Evolutionary conservation across 2,113 vertebrate genomes (phyloP).

Genomic region (Danionella cerebrum): DNA sequence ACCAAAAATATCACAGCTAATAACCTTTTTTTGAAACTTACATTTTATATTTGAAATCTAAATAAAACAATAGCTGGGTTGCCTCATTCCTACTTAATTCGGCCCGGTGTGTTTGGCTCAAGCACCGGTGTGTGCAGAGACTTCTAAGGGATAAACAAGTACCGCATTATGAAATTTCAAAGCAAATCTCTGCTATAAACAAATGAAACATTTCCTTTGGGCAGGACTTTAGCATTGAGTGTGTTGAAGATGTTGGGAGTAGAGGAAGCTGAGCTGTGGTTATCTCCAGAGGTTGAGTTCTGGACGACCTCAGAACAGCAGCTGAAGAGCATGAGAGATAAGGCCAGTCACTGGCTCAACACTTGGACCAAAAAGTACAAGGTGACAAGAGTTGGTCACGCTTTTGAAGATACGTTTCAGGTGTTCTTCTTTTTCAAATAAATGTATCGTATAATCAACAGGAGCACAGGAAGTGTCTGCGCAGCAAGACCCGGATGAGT

Average conservation of each 20-base stretch:
- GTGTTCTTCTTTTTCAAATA: background rate
- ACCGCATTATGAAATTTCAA: no score
- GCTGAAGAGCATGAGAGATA: conserved; percentile 30
- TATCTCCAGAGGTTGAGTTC: conserved; percentile 41
- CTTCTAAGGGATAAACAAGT: no score
- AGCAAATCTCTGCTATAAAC: no score
- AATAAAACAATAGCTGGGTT: no score
- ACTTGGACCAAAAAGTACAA: conserved; percentile 52
- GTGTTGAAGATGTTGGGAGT: conserved; percentile 45
- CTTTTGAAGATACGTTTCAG: background rate
- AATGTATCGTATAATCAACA: background rate
- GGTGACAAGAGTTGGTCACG: conserved; percentile 32
- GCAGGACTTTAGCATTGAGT: conserved; percentile 32
- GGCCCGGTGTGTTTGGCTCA: no score
- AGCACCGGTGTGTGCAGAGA: no score
- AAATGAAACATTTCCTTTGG: background rate
- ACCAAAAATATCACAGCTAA: no score
- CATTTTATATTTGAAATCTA: no score
- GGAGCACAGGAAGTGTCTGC: conserved; percentile 26
- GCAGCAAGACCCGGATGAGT: background rate
- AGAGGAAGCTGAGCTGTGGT: conserved; percentile 43
- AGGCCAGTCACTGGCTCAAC: conserved; percentile 46
- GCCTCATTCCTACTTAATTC: no score
- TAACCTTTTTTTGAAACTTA: no score
- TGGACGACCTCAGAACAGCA: conserved; percentile 35